These are phyloP conservation scores for Phalera bucephala DNA, from an alignment of 2,888 invertebrate genomes.

Conservation along the genomic window DNA sequence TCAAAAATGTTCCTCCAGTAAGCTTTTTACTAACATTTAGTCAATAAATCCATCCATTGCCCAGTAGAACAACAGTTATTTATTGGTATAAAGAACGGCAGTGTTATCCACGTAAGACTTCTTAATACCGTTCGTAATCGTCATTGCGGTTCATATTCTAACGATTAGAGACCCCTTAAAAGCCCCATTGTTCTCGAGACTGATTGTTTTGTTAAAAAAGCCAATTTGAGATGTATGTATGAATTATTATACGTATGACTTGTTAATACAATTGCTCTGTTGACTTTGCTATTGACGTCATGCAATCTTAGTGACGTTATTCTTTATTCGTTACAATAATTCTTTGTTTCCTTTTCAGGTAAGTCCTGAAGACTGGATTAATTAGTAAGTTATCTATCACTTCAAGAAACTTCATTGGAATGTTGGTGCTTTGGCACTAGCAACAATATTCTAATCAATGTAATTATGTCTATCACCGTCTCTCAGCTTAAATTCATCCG, in stretches of 20 bases:
- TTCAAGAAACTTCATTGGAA: no score
- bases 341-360: conserved; percentile 32
- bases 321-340: neutral
- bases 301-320: neutral
- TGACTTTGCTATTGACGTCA: conserved; percentile 5
- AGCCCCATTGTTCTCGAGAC: conserved; percentile 40
- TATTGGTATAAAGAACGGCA: neutral
- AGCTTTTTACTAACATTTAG: no score
- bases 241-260: conserved; percentile 29
- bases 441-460: no score
- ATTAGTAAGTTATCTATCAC: no score
- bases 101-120: conserved; percentile 10
- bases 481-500: no score
- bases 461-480: no score
- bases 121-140: conserved; percentile 13
- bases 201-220: conserved; percentile 43
- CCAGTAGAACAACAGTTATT: neutral
- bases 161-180: conserved; percentile 13
- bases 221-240: conserved; percentile 32
- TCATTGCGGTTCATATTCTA: neutral
- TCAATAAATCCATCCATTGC: no score
- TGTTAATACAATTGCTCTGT: conserved; percentile 23
- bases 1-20: no score
- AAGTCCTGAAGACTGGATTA: conserved; percentile 27
- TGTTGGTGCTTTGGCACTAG: no score